Percentiles rank a stretch among this genome's conserved stretches.
Conservation (phyloP, 2,797 vertebrate genomes). For the Sylvilagus floridanus region DNA sequence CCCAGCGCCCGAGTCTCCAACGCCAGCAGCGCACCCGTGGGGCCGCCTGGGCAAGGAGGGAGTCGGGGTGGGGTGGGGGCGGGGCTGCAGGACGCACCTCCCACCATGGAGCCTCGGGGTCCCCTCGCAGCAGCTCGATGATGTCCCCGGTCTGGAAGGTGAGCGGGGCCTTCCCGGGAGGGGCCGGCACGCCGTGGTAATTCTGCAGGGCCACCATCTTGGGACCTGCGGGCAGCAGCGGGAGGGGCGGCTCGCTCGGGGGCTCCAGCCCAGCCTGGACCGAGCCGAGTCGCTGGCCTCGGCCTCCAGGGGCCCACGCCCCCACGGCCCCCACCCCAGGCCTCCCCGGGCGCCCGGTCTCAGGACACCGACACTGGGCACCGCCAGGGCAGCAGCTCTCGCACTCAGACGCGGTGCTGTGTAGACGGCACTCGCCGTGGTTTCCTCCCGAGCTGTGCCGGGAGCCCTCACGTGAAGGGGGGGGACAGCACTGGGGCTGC, state of each 20-base stretch:
- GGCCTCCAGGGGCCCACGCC: no score
- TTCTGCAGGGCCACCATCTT: constrained; percentile 98
- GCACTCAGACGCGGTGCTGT: no score
- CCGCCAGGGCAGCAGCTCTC: no score
- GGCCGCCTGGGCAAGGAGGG: no score
- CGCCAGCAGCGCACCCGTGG: no score
- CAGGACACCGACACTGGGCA: neutral
- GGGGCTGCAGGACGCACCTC: constrained; percentile 89
- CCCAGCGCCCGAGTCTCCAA: no score
- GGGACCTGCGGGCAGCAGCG: constrained; percentile 89
- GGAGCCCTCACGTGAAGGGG: no score
- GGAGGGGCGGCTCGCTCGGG: accelerated
- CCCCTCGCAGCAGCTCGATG: constrained; percentile 96
- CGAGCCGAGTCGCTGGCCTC: no score
- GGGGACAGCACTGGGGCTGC: no score
- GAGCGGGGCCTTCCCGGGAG: constrained; percentile 92
- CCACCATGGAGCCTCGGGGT: constrained; percentile 96
- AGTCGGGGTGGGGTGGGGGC: accelerated
- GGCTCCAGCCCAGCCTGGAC: accelerated
- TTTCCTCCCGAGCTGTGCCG: no score
- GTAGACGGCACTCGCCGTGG: no score
- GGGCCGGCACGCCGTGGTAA: constrained; percentile 94
- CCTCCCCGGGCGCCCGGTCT: no score
- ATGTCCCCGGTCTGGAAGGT: constrained; percentile 95
- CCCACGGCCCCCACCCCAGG: neutral